Percentiles rank a stretch among this genome's conserved stretches.
phyloP scores from a whole-genome alignment of 1,140 invertebrate species.

The Rhynchophorus ferrugineus region DNA sequence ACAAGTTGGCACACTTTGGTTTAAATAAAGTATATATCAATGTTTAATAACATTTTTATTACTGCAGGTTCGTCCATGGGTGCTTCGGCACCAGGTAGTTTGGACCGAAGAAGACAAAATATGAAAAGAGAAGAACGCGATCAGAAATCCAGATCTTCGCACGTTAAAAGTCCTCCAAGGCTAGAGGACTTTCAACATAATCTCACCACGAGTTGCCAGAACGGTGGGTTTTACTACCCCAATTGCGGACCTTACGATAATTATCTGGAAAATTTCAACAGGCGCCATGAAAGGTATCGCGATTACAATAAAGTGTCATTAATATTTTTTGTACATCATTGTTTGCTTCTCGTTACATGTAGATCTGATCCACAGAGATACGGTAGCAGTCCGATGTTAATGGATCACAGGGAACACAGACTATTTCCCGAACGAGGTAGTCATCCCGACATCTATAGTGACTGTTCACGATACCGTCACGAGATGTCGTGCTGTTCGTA shows the following conservation, averaged over 20 bases:
- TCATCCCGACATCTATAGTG: constrained; percentile 37
- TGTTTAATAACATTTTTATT: too few species aligned
- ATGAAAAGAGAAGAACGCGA: constrained; percentile 45
- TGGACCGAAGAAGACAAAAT: constrained; percentile 45
- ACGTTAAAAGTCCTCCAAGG: constrained; percentile 40
- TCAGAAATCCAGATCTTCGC: constrained; percentile 49
- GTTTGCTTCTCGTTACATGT: background rate
- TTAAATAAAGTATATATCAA: too few species aligned
- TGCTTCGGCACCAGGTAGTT: constrained; percentile 40
- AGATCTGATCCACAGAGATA: constrained; percentile 41
- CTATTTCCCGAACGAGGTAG: constrained; percentile 31
- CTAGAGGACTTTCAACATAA: constrained; percentile 39
- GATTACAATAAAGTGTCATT: background rate
- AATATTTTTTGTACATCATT: background rate
- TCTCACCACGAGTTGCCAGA: constrained; percentile 39
- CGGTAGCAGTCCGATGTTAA: constrained; percentile 40
- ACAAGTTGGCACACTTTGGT: too few species aligned
- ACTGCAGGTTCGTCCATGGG: constrained; percentile 2
- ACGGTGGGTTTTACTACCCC: constrained; percentile 41
- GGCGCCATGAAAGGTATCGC: constrained; percentile 35
- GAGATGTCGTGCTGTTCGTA: constrained; percentile 36
- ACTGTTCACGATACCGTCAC: constrained; percentile 31
- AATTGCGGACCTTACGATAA: constrained; percentile 28
- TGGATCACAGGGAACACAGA: constrained; percentile 30
- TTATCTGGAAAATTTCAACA: constrained; percentile 37